Base-by-base conservation (phyloP, 2,888 invertebrate species). In the Himalopsyche tibetana region DNA sequence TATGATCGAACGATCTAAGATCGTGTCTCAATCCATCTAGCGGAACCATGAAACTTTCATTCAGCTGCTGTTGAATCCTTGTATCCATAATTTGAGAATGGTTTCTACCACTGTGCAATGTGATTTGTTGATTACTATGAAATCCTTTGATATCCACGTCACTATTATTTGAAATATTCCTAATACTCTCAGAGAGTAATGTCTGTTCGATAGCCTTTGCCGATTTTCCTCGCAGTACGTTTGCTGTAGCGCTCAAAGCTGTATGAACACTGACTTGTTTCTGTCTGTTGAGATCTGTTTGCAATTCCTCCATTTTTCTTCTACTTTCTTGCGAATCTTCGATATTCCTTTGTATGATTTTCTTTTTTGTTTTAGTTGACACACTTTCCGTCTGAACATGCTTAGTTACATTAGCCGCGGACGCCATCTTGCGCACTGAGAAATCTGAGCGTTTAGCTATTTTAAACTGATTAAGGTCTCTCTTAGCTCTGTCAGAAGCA, bases 121-220 rank as follows among this genome's bases (percentile, higher is more conserved):
- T 89, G 51, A 90, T 89, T 40, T 89, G 89, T 6, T 89, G 89
- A 40, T 91, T 90, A 83, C 90, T 89, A 88, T 91, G 92, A 82
- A 90, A 91, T 56, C 91, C 90, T 86, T 91, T 90, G 17, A 91
- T 90, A 28, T 93, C 93, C 81, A 92, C 89, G 84, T 92, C 91
- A 9, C 92, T 90, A 89, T 91, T 91, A 90, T 92, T 92, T 0
- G 92, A 92, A 56, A 95, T 93, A 90, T 94, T 94, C 88, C 91
- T 92, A 84, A 93, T 90, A 55, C 93, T 95, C 89, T 95, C 94
- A 63, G 94, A 93, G 79, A 96, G 91, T 74, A 96, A 91, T 17
- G 95, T 94, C 88, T 94, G 94, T 89, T 95, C 95, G 87, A 97
- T 97, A 80, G 95, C 95, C 90, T 94, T 95, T 8, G 96, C 96